phyloP scores from a whole-genome alignment of 1,140 invertebrate species.

The Himalopsyche phryganea region DNA sequence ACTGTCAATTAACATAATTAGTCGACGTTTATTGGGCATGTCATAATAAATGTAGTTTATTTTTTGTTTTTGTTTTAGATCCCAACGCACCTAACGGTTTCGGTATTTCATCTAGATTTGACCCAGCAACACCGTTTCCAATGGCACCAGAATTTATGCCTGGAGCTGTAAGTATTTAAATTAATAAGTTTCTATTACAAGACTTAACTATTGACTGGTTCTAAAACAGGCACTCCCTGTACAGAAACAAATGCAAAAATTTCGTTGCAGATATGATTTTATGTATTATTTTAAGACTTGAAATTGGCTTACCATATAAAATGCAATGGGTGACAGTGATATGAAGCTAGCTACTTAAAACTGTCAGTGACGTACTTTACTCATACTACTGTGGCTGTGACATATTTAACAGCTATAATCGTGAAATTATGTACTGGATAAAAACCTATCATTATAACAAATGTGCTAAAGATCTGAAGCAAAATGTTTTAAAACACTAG shows the following conservation, averaged over 20 bases:
- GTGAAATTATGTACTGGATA: no score
- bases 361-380: neutral
- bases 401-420: no score
- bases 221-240: neutral
- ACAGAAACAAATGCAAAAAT: neutral
- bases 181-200: constrained; percentile 19
- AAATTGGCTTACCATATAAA: neutral
- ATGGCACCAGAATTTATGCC: constrained; percentile 28
- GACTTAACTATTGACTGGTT: neutral
- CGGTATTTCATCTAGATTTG: constrained; percentile 10
- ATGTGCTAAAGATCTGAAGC: no score
- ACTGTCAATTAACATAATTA: no score
- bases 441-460: no score
- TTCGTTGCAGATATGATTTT: neutral
- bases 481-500: no score
- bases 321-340: neutral
- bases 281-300: neutral
- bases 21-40: no score
- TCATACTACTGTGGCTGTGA: neutral
- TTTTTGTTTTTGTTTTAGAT: no score
- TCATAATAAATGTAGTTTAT: no score
- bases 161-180: constrained; percentile 23
- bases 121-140: constrained; percentile 25
- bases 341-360: neutral
- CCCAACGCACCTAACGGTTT: no score